These are phyloP conservation scores for Argynnis bischoffii DNA, from an alignment of 2,888 invertebrate species.

Conservation along the genomic window DNA sequence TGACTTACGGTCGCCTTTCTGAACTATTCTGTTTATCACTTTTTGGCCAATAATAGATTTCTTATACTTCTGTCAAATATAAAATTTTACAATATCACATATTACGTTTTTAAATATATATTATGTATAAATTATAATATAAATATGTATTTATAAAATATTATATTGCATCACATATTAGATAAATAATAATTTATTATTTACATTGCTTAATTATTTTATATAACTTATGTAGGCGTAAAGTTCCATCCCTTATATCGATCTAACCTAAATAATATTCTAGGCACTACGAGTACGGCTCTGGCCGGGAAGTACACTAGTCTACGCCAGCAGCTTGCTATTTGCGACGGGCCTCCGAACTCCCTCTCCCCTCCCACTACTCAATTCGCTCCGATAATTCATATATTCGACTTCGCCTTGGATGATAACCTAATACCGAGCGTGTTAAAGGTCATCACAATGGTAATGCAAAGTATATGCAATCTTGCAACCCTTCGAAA, in stretches of 20 bases:
- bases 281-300: slow-evolving; percentile 49
- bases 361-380: slow-evolving; percentile 46
- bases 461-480: slow-evolving; percentile 25
- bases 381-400: slow-evolving; percentile 54
- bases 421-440: slow-evolving; percentile 32
- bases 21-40: too few relatives aligned
- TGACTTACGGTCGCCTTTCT: not conserved
- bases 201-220: not conserved
- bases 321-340: slow-evolving; percentile 75
- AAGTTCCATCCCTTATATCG: slow-evolving; percentile 13
- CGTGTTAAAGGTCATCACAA: slow-evolving; percentile 14
- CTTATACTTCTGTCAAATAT: too few relatives aligned
- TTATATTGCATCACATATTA: not conserved
- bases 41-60: too few relatives aligned
- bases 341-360: slow-evolving; percentile 74
- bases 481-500: slow-evolving; percentile 5
- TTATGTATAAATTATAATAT: too few relatives aligned
- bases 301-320: slow-evolving; percentile 65
- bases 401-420: slow-evolving; percentile 51
- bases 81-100: too few relatives aligned
- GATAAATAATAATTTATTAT: not conserved
- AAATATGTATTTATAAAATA: too few relatives aligned
- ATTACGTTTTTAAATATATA: too few relatives aligned
- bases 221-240: not conserved
- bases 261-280: slow-evolving; percentile 22